Evolutionary conservation across 2,797 vertebrate species (phyloP), one percentile per base, ranked within the genome.

Genomic region (Agapornis canus): DNA sequence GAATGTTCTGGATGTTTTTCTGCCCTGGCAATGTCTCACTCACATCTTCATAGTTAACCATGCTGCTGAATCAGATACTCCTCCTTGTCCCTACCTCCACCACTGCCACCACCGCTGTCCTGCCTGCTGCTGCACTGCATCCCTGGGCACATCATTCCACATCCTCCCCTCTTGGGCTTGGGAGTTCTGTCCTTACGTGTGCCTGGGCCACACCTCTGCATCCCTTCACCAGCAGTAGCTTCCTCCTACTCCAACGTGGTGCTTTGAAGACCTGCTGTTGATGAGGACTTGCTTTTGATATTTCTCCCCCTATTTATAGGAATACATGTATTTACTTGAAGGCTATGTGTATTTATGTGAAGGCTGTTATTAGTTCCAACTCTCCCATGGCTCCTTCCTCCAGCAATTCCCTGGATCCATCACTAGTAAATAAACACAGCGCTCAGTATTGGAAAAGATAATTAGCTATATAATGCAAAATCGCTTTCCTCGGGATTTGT

Each of bases 401-500:
- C 60, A 83, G 54, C 61, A 86, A 3, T 48, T 68, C 72, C 37
- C 76, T 10, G 19, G 48, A 42, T 85, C 79, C 42, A 27, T 31
- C 8, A 3, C 19, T 29, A 45, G 39, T 42, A 65, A 80, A 52
- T 88, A 89, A 85, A 47, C 10, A 54, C 20, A 85, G 15, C 27
- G 57, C 68, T 52, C 5, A 0, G 7, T 65, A 64, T 4, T 15
- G 12, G 90, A 68, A 52, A 78, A 88, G 54, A 73, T 89, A 91
- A 79, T 83, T 91, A 82, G 43, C 84, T 75, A 20, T 31, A 27
- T 60, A 61, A 88, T 31, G 69, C 65, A 61, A 86, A 90, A 78
- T 47, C 82, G 59, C 69, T 70, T 90, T 91, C 63, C 54, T 72
- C 4, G 4, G 65, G 77, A 85, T 86, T 86, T 86, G 91, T 86